Conservation (phyloP, 1,140 invertebrate genomes). For the Monomorium pharaonis region DNA sequence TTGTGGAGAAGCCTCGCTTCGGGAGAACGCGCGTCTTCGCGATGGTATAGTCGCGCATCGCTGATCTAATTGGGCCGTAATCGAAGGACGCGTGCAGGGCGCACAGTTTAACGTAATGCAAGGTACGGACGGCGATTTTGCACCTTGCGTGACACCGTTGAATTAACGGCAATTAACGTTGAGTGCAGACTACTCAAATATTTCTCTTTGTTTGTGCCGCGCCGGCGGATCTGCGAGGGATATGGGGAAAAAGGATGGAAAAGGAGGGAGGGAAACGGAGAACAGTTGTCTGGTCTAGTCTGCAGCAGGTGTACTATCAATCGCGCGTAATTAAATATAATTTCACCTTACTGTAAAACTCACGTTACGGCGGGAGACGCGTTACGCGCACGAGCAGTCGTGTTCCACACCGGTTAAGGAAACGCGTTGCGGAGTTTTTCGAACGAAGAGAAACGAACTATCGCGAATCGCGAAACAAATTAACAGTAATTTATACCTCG, state of each 20-base stretch:
- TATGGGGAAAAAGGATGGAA: not conserved
- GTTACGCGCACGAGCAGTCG: not conserved
- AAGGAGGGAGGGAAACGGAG: no score
- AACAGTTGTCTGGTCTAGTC: not conserved
- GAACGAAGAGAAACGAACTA: not conserved
- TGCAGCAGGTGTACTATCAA: not conserved
- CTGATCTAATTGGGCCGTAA: conserved; percentile 73
- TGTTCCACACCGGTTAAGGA: not conserved
- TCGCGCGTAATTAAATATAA: not conserved
- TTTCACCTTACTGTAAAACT: not conserved
- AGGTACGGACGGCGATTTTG: conserved; percentile 2
- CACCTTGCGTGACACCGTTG: not conserved
- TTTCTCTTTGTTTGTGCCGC: not conserved
- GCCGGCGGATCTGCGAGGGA: not conserved
- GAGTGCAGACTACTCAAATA: not conserved
- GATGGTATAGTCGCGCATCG: conserved; percentile 53
- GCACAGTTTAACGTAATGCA: not conserved
- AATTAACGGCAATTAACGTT: conserved; percentile 12
- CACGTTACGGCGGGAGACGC: not conserved
- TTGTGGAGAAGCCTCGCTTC: conserved; percentile 18
- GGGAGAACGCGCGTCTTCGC: not conserved
- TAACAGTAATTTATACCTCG: conserved; percentile 16
- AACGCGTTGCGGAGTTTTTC: not conserved
- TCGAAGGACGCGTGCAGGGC: conserved; percentile 58
- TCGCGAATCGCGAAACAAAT: conserved; percentile 4